Evolutionary conservation across 2,888 invertebrate genomes (phyloP), one percentile per base, ranked within the genome.

Genomic region (Philonicus albiceps): DNA sequence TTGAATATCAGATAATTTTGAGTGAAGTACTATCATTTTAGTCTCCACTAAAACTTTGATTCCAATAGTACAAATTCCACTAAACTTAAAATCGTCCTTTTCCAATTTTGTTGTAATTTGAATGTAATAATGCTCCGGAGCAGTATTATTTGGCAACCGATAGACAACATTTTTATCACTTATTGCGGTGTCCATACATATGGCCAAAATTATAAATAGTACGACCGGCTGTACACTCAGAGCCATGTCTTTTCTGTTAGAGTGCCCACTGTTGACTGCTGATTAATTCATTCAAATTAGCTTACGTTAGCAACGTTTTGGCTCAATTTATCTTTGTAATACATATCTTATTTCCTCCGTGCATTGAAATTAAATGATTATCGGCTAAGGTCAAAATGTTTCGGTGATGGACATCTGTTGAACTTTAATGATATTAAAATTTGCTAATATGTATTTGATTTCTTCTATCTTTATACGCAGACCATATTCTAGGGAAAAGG

Each of bases 61-160:
- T 2, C 91, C 86, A 80, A 94, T 93, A 22, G 89, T 90, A 8
- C 93, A 93, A 90, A 92, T 92, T 16, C 95, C 95, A 6, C 2
- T 89, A 76, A 89, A 90, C 0, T 80, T 19, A 13, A 87, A 91
- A 37, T 91, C 91, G 0, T 90, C 90, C 3, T 92, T 90, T 27
- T 90, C 90, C 0, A 95, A 93, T 80, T 93, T 90, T 0, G 95
- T 92, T 76, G 90, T 92, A 0, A 95, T 90, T 16, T 90, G 90
- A 13, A 95, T 92, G 22, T 92, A 92, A 89, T 95, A 95, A 88
- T 92, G 92, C 0, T 90, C 91, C 0, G 95, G 95, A 19, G 89
- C 89, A 0, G 94, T 92, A 40, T 92, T 92, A 0, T 91, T 91
- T 0, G 95, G 95, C 7, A 95, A 91, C 0, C 94, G 93, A 90